Evolutionary conservation across 2,888 invertebrate genomes (phyloP).

Genomic region (Thysanoteuthis rhombus): DNA sequence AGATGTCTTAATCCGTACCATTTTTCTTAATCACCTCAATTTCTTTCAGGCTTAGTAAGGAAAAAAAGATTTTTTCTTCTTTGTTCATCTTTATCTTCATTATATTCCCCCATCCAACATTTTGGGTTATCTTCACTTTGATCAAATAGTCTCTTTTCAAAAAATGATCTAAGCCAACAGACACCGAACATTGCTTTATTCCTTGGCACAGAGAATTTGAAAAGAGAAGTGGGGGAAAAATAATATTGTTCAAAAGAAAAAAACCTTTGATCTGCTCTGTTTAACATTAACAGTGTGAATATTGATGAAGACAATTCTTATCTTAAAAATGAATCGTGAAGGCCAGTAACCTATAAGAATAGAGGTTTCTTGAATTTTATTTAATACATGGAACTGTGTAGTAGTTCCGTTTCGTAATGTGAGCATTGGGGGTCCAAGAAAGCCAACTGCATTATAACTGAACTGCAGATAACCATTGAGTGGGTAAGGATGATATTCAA

Average conservation of each 20-base stretch:
- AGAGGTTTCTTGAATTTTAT: too few species aligned
- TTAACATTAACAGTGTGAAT: not conserved
- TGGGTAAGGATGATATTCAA: too few species aligned
- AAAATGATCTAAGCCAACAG: not conserved
- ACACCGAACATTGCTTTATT: not conserved
- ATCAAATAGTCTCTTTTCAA: not conserved
- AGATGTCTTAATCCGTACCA: not conserved
- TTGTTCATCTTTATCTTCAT: not conserved
- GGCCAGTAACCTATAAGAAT: not conserved
- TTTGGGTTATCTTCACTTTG: not conserved
- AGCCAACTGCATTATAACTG: too few species aligned
- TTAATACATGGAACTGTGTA: too few species aligned
- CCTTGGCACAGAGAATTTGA: not conserved
- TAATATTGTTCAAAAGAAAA: not conserved
- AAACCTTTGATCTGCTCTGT: not conserved
- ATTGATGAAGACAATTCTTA: not conserved
- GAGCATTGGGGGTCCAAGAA: too few species aligned
- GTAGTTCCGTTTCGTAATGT: too few species aligned
- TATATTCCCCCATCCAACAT: not conserved
- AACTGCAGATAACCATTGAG: too few species aligned
- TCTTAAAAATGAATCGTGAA: not conserved
- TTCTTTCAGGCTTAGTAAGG: not conserved
- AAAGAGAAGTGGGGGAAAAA: not conserved
- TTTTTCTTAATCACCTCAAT: conserved; percentile 12
- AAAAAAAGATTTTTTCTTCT: not conserved